Percentiles rank a stretch among this genome's conserved stretches.
phyloP scores from a whole-genome alignment of 2,113 vertebrate genomes.

The Scatophagus argus region DNA sequence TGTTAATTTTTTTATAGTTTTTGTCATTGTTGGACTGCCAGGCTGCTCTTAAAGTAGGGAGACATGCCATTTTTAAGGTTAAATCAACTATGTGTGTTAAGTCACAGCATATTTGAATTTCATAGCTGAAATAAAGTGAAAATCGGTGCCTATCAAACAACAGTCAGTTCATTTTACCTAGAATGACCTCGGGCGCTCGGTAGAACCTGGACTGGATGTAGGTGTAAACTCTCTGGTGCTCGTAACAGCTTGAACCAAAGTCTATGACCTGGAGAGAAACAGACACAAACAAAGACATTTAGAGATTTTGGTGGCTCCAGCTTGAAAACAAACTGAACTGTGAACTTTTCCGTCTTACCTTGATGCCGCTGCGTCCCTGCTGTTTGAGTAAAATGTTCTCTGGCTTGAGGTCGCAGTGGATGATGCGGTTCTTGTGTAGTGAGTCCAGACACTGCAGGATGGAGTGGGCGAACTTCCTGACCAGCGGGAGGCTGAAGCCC shows the following conservation, averaged over 20 bases:
- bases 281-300: not conserved
- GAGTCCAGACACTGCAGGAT: slow-evolving; percentile 98
- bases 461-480: slow-evolving; percentile 98
- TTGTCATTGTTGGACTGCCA: too few relatives aligned
- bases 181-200: slow-evolving; percentile 97
- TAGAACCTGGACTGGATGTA: slow-evolving; percentile 99
- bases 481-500: slow-evolving; percentile 98
- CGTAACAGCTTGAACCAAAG: slow-evolving; percentile 98
- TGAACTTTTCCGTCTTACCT: slow-evolving; percentile 63
- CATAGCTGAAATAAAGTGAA: not conserved
- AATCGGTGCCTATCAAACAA: not conserved
- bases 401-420: slow-evolving; percentile 99
- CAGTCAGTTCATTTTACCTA: slow-evolving; percentile 83
- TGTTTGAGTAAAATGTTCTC: slow-evolving; percentile 99
- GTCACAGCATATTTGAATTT: not conserved
- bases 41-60: too few relatives aligned
- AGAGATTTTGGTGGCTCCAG: too few relatives aligned
- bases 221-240: slow-evolving; percentile 98
- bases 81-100: too few relatives aligned
- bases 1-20: too few relatives aligned
- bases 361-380: slow-evolving; percentile 98
- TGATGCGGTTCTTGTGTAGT: slow-evolving; percentile 98
- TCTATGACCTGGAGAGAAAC: slow-evolving; percentile 88
- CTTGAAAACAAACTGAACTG: not conserved
- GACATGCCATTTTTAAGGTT: too few relatives aligned